These are phyloP conservation scores for Luidia sarsii DNA, from an alignment of 53 echinoderm and acorn worm species.

Conservation along the genomic window DNA sequence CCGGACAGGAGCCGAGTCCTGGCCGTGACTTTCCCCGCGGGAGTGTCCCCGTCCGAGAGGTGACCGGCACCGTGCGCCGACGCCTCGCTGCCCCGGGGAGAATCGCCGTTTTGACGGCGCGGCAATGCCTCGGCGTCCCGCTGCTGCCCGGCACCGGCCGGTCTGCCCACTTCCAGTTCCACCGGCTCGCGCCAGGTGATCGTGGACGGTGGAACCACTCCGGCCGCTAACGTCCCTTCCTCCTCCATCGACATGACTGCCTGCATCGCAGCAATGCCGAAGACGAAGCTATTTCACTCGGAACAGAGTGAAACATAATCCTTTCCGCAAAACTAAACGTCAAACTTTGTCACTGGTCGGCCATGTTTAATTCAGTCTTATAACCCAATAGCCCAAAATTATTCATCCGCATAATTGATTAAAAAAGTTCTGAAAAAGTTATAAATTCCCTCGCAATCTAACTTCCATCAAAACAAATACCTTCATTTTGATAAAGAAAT, in stretches of 20 bases:
- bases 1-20: slow-evolving; percentile 3
- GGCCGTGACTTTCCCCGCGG: neutral
- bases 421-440: slow-evolving; percentile 28
- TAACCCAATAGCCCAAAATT: neutral
- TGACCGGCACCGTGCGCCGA: slow-evolving; percentile 38
- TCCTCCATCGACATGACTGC: slow-evolving; percentile 50
- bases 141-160: neutral
- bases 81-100: slow-evolving; percentile 20
- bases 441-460: no score
- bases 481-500: no score
- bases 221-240: no score
- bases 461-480: no score
- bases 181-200: slow-evolving; percentile 47
- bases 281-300: slow-evolving; percentile 9
- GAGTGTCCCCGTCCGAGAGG: slow-evolving; percentile 51
- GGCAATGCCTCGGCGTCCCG: neutral
- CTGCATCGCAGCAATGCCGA: slow-evolving; percentile 35
- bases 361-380: slow-evolving; percentile 32
- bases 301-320: slow-evolving; percentile 20
- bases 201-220: slow-evolving; percentile 47
- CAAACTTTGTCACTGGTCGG: slow-evolving; percentile 46
- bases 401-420: slow-evolving; percentile 55
- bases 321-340: neutral
- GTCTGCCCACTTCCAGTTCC: slow-evolving; percentile 12
- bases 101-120: neutral